These are phyloP conservation scores for Fukomys damarensis DNA, from an alignment of 2,113 vertebrate genomes.

Conservation along the genomic window DNA sequence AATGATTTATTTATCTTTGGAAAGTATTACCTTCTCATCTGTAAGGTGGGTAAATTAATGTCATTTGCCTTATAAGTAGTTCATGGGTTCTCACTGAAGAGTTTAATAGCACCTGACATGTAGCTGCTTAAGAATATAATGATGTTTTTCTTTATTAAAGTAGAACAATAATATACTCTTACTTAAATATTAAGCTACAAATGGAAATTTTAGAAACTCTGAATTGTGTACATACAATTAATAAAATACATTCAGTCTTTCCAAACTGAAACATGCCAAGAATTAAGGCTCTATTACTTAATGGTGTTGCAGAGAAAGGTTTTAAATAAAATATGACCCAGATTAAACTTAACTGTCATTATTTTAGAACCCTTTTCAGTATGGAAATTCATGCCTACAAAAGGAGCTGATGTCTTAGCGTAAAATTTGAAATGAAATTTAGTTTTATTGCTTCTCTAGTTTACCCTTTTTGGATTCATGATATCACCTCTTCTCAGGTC, in stretches of 20 bases:
- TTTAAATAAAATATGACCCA: not conserved
- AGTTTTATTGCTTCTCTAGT: not conserved
- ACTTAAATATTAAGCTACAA: not conserved
- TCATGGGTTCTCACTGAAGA: not conserved
- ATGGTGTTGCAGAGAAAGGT: not conserved
- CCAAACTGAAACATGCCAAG: not conserved
- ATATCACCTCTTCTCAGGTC: not conserved
- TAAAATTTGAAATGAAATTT: not conserved
- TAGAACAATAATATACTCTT: not conserved
- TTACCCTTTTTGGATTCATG: not conserved
- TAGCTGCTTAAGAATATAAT: not conserved
- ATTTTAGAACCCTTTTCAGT: not conserved
- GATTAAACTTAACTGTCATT: not conserved
- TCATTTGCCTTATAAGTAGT: not conserved
- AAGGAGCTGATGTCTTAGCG: not conserved
- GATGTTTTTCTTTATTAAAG: not conserved
- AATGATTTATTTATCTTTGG: not conserved
- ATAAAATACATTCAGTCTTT: not conserved
- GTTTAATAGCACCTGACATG: not conserved
- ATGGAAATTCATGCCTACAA: not conserved
- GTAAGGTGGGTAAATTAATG: not conserved
- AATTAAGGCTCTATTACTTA: not conserved
- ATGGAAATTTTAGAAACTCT: not conserved
- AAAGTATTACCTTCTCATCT: not conserved
- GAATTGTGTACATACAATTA: not conserved